These are phyloP conservation scores for Blera fallax DNA, from an alignment of 2,888 invertebrate genomes.

Conservation along the genomic window DNA sequence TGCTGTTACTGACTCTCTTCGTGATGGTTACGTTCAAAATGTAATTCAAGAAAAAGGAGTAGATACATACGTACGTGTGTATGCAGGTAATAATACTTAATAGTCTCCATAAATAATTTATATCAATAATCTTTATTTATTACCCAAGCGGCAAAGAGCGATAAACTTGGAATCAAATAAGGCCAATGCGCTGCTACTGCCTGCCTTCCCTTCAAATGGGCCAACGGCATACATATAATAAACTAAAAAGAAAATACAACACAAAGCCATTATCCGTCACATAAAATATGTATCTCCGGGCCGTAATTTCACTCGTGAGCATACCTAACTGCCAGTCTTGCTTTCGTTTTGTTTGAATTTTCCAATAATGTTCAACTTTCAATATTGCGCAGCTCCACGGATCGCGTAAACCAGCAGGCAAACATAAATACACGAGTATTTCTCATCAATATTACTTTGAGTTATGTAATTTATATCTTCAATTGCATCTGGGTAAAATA, in stretches of 20 bases:
- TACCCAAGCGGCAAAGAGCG: slow-evolving; percentile 43
- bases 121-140: slow-evolving; percentile 71
- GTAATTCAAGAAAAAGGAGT: not conserved
- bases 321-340: not conserved
- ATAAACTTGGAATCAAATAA: slow-evolving; percentile 64
- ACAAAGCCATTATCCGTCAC: slow-evolving; percentile 56
- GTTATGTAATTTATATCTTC: slow-evolving; percentile 36
- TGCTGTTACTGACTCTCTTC: slow-evolving; percentile 10
- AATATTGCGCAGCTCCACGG: slow-evolving; percentile 17
- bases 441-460: slow-evolving; percentile 29
- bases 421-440: not conserved
- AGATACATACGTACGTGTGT: no score
- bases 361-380: slow-evolving; percentile 50
- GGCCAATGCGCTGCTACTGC: slow-evolving; percentile 38
- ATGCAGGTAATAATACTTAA: slow-evolving; percentile 36
- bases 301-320: slow-evolving; percentile 10
- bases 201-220: slow-evolving; percentile 14
- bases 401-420: slow-evolving; percentile 6
- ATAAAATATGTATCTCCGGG: slow-evolving; percentile 57
- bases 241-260: slow-evolving; percentile 14
- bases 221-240: not conserved
- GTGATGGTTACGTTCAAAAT: not conserved
- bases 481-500: slow-evolving; percentile 30
- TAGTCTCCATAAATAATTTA: slow-evolving; percentile 65
- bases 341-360: slow-evolving; percentile 36